These are phyloP conservation scores for Argyresthia albistria DNA, from an alignment of 2,888 invertebrate species.

Conservation along the genomic window DNA sequence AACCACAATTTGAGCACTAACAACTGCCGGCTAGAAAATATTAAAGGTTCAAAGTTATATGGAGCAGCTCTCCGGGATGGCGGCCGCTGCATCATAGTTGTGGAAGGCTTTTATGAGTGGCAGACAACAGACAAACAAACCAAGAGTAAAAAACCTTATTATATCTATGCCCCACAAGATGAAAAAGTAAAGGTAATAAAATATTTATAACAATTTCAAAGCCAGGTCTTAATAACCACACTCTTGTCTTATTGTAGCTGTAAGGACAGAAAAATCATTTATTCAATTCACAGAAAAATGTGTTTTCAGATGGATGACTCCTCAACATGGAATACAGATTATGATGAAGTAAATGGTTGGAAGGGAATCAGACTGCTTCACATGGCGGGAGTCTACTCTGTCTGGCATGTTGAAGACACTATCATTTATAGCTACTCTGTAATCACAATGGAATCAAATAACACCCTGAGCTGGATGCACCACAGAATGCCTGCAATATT, in stretches of 20 bases:
- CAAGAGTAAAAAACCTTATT: conserved; percentile 80
- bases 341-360: conserved; percentile 70
- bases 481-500: conserved; percentile 87
- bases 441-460: conserved; percentile 83
- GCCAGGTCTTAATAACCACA: too few relatives aligned
- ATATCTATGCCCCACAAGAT: conserved; percentile 77
- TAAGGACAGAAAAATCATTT: too few relatives aligned
- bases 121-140: conserved; percentile 73
- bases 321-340: conserved; percentile 63
- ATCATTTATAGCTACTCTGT: conserved; percentile 81
- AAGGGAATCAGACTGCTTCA: conserved; percentile 75
- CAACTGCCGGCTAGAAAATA: conserved; percentile 83
- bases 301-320: conserved; percentile 61
- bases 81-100: conserved; percentile 82
- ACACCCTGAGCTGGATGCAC: conserved; percentile 80
- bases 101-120: conserved; percentile 90
- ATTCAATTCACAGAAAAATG: conserved; percentile 39
- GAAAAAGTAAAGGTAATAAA: conserved; percentile 45
- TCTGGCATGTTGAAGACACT: conserved; percentile 74
- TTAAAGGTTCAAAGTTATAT: conserved; percentile 80
- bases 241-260: too few relatives aligned
- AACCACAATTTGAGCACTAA: conserved; percentile 80
- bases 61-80: conserved; percentile 76
- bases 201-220: not conserved
- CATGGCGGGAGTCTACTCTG: conserved; percentile 84